Evolutionary conservation across 2,113 vertebrate species (phyloP), one percentile per base, ranked within the genome.

Genomic region (Anser cygnoides): DNA sequence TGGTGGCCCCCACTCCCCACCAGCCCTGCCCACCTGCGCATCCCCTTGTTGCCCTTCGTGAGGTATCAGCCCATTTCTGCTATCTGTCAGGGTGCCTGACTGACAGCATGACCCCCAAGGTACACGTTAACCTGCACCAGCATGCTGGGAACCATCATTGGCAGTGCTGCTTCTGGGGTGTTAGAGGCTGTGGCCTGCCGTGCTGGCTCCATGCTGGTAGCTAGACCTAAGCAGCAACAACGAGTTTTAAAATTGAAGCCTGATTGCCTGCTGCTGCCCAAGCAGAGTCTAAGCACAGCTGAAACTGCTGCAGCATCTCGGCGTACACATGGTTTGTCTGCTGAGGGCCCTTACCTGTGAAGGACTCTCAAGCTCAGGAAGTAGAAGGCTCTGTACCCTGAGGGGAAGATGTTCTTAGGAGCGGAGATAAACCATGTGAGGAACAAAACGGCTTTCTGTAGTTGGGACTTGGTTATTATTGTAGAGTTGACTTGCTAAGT

Each of bases 111-210:
- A 50, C 6, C 50, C 50, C 23, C 50, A 25, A 3, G 12, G 12
- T 25, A 50, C 11, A 11, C 3, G 4, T 22, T 50, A 50, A 50
- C 23, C 22, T 25, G 22, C 23, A 50, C 23, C 23, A 50, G 23
- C 23, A 50, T 13, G 25, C 22, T 25, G 28, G 43, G 41, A 50
- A 35, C 31, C 4, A 13, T 3, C 2, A 50, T 11, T 31, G 28
- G 3, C n/a, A 4, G 55, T 10, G 3, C 1, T 2, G 6, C 6
- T 17, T 19, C 5, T 12, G 1, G 17, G 10, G 8, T 1, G 1
- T 6, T 2, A 4, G 20, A 49, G 20, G 46, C 20, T 49, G 21
- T 3, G 3, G 11, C 46, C 46, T 49, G 6, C 46, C 10, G 10
- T 21, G 3, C 46, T 22, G 11, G 6, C 39, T 26, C 11, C 4